Base-by-base conservation (phyloP, 2,888 invertebrate species). In the Philopedon plagiatum region DNA sequence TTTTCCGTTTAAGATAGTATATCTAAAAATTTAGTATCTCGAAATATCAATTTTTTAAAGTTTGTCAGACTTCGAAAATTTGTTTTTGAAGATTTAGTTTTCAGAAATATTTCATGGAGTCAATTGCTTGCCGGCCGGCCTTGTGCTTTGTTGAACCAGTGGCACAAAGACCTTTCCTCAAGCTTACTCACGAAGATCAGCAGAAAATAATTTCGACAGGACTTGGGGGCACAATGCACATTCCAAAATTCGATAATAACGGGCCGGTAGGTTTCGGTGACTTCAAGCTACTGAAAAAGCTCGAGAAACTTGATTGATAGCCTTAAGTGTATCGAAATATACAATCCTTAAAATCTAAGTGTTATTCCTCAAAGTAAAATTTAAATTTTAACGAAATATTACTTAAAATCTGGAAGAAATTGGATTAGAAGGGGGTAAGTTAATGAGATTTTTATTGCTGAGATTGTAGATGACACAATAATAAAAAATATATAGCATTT, bases 241-340 rank as follows among this genome's bases (percentile, higher is more conserved):
- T 51, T 65, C 71, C 71, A 44, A 71, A 71, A 66, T 65, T 71
- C 71, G 71, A 64, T 64, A 71, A 71, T 57, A 64, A 41, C 60
- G 51, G 64, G 41, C 57, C 57, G 65, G 65, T 57, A 46, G 44
- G 19, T 57, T 39, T 65, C 57, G 62, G 37, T 37, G 39, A 19
- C 57, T 57, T 37, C 19, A 39, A 39, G 37, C 39, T 57, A n/a
- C 34, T 37, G 13, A 21, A 23, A 57, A 54, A 54, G 51, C 51
- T 54, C 51, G 51, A 29, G 1, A 23, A 54, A 29, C 51, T 15
- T 9, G 18, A 54, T 26, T 41, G 23, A 41, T 58, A 58, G n/a
- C n/a, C n/a, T 34, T n/a, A 4, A 21, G 9, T 39, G 13, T 9
- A 26, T 26, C 13, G 7, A 49, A 23, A 49, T 13, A 21, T 26